Percentiles rank a stretch among this genome's conserved stretches.
Evolutionary conservation across 2,113 vertebrate genomes (phyloP).

Genomic region (Antidorcas marsupialis): DNA sequence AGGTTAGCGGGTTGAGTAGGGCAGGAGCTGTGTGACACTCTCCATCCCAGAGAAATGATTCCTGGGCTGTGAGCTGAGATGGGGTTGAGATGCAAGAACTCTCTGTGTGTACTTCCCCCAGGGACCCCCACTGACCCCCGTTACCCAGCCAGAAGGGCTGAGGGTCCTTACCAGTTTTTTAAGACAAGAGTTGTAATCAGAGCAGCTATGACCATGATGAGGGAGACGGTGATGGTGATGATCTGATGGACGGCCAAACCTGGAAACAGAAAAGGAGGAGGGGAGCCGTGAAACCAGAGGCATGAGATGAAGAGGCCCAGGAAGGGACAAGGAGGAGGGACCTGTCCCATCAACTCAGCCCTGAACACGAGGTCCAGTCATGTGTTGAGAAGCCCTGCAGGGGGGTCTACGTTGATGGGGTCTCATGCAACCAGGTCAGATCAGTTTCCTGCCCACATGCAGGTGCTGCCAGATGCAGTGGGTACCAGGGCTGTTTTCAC

Average conservation of each 20-base stretch:
- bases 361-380: accelerated
- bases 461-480: accelerated
- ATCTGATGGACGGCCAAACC: slow-evolving; percentile 99
- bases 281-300: neutral
- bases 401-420: accelerated
- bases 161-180: slow-evolving; percentile 97
- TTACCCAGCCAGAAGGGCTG: neutral
- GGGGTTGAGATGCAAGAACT: neutral
- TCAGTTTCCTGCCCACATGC: accelerated
- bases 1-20: neutral
- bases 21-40: neutral
- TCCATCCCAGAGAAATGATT: too few relatives aligned
- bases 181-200: slow-evolving; percentile 99
- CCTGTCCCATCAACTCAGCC: neutral
- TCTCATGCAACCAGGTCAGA: neutral
- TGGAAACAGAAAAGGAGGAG: slow-evolving; percentile 69
- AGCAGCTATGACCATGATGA: slow-evolving; percentile 99
- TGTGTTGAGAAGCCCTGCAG: accelerated
- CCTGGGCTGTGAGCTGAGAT: too few relatives aligned
- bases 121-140: accelerated
- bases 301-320: neutral
- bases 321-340: neutral
- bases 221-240: slow-evolving; percentile 99
- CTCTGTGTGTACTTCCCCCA: neutral
- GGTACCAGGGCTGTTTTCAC: neutral